Percentiles rank a stretch among this genome's conserved stretches.
Evolutionary conservation across 2,888 invertebrate genomes (phyloP).

Genomic region (Rhorus exstirpatorius): DNA sequence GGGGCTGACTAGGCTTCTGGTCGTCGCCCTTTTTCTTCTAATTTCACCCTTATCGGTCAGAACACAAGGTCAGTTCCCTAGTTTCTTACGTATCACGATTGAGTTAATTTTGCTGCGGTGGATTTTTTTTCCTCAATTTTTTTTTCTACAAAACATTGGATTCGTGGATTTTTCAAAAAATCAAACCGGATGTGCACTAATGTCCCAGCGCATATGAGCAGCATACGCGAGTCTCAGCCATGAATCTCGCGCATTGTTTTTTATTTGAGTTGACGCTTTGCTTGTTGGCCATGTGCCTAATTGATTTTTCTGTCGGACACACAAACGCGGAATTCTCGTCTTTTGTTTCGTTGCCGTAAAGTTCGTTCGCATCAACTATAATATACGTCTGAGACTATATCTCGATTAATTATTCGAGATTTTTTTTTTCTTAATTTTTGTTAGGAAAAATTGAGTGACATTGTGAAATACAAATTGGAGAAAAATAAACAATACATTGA

Average conservation of each 20-base stretch:
- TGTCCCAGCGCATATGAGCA: neutral
- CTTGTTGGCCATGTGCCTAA: slow-evolving; percentile 54
- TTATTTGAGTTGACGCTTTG: slow-evolving; percentile 21
- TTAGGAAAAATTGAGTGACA: no score
- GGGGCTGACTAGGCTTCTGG: slow-evolving; percentile 72
- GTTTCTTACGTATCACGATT: slow-evolving; percentile 1
- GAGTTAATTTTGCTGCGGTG: neutral
- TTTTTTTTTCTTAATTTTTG: no score
- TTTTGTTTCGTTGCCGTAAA: slow-evolving; percentile 23
- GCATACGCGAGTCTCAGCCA: neutral
- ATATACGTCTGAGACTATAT: no score
- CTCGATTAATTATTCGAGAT: no score
- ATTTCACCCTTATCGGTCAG: slow-evolving; percentile 59
- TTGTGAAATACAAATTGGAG: no score
- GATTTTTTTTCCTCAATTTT: neutral
- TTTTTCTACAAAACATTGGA: neutral
- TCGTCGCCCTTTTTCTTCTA: slow-evolving; percentile 67
- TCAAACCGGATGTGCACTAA: neutral
- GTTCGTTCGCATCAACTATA: slow-evolving; percentile 10
- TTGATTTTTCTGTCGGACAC: slow-evolving; percentile 42
- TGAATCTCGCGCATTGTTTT: slow-evolving; percentile 21
- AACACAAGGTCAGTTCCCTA: slow-evolving; percentile 68
- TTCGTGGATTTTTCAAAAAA: neutral
- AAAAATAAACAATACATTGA: no score
- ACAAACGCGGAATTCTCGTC: slow-evolving; percentile 47